Evolutionary conservation across 2,888 invertebrate genomes (phyloP), one percentile per base, ranked within the genome.

Genomic region (Hyppa rectilinea): DNA sequence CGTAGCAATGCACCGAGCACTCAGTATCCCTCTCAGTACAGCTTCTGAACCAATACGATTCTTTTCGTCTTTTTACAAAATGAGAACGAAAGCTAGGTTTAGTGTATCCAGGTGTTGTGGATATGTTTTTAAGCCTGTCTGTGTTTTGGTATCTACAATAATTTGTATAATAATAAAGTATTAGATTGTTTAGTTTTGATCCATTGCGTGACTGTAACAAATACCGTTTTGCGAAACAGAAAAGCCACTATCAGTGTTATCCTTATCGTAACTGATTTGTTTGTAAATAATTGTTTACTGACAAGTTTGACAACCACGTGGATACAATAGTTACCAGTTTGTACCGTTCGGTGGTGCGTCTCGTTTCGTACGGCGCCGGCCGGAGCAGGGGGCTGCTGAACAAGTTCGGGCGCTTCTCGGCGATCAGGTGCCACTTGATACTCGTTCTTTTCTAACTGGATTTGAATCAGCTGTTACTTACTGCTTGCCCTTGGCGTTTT

Each of bases 401-500:
- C 95, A 89, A 94, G 95, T 95, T 94, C 92, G 92, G 93, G 89
- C 94, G 93, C 94, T 94, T 93, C 93, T 92, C 91, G 91, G 88
- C 92, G 90, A 90, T 94, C 94, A 94, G 94, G 94, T 95, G 94
- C 93, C 93, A 92, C 93, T 92, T 91, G 92, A 94, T 93, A 94
- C 95, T 92, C 89, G 95, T 95, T 94, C 95, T 93, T 91, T 93
- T 94, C 95, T 95, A 95, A 95, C 95, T 94, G 95, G 94, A 94
- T 92, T 93, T 87, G 88, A 88, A 94, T 94, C 95, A 95, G 95
- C 95, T 95, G 95, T 91, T 92, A 86, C 89, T 91, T 92, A 87
- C 89, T 87, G 89, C 85, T 88, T 88, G 90, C 89, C 91, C 91
- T 90, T 88, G 87, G 82, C 80, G 81, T 83, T 85, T 87, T 82